phyloP scores from a whole-genome alignment of 2,888 invertebrate species.

The Caenorhabditis sp. region DNA sequence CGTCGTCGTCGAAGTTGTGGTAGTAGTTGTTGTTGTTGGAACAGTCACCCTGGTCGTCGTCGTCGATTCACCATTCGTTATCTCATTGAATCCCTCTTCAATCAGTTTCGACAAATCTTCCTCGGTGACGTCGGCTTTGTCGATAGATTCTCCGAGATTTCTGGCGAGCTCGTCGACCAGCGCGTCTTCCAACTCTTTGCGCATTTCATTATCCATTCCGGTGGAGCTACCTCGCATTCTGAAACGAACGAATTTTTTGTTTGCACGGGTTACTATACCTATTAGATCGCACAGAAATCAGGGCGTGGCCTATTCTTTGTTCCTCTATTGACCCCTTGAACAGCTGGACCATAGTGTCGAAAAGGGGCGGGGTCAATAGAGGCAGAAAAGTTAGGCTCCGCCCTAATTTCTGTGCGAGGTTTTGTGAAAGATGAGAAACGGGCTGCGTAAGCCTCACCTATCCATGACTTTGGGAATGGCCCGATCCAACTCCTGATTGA shows the following conservation, averaged over 20 bases:
- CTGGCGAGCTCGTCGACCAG: conserved; percentile 50
- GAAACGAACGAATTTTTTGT: not conserved
- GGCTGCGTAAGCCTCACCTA: conserved; percentile 14
- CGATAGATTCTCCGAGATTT: conserved; percentile 48
- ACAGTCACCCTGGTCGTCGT: conserved; percentile 10
- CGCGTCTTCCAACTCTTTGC: conserved; percentile 49
- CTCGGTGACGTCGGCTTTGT: conserved; percentile 40
- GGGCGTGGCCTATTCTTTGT: too few species aligned
- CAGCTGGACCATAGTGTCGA: too few species aligned
- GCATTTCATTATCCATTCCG: conserved; percentile 43
- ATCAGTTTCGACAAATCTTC: conserved; percentile 42
- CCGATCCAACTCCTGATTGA: conserved; percentile 46
- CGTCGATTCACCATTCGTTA: conserved; percentile 7
- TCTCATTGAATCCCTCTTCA: conserved; percentile 43
- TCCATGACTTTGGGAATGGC: conserved; percentile 56
- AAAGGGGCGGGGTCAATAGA: too few species aligned
- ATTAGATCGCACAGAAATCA: too few species aligned
- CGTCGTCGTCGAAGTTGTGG: conserved; percentile 14
- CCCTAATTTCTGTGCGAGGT: too few species aligned
- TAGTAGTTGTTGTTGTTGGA: conserved; percentile 7
- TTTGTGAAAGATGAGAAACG: too few species aligned
- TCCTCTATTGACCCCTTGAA: too few species aligned
- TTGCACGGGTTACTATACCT: too few species aligned
- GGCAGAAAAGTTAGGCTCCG: too few species aligned
- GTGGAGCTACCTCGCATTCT: conserved; percentile 40